Conservation (phyloP, 2,113 vertebrate genomes). For the Herpetotheres cachinnans region DNA sequence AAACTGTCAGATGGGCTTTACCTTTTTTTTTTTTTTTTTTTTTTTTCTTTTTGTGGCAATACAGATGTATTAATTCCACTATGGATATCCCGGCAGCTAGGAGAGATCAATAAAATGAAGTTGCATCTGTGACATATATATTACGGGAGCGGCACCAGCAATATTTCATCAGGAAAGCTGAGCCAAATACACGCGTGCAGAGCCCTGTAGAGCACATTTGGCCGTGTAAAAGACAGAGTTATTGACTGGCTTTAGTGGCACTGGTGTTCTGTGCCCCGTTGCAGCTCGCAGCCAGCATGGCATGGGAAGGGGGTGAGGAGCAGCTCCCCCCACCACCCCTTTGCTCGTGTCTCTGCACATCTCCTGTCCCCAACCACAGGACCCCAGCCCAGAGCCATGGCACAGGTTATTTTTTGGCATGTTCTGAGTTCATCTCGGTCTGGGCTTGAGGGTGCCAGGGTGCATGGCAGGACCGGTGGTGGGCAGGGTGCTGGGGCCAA, state of each 20-base stretch:
- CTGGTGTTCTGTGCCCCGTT: accelerated
- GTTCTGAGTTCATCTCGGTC: accelerated
- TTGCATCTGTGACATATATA: slow-evolving; percentile 47
- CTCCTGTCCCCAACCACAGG: accelerated
- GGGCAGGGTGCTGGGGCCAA: neutral
- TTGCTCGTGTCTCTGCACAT: accelerated
- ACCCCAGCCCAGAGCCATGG: accelerated
- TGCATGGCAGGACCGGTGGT: neutral
- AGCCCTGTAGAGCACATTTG: neutral
- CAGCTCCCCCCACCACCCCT: neutral
- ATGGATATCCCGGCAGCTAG: slow-evolving; percentile 13
- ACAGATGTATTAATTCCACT: slow-evolving; percentile 34
- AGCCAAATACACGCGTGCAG: neutral
- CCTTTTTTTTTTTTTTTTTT: neutral
- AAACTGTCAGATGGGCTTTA: slow-evolving; percentile 71
- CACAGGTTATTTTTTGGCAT: accelerated
- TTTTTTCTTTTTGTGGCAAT: neutral
- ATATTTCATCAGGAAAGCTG: neutral
- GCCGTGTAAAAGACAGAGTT: accelerated
- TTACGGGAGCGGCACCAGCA: neutral
- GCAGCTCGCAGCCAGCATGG: neutral
- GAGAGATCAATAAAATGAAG: slow-evolving; percentile 52
- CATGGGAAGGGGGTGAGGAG: neutral
- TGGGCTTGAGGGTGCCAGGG: neutral
- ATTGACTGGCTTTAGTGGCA: neutral